Evolutionary conservation across 64 coral and sea anemone species (phyloP).

Genomic region (Cladopsammia gracilis): DNA sequence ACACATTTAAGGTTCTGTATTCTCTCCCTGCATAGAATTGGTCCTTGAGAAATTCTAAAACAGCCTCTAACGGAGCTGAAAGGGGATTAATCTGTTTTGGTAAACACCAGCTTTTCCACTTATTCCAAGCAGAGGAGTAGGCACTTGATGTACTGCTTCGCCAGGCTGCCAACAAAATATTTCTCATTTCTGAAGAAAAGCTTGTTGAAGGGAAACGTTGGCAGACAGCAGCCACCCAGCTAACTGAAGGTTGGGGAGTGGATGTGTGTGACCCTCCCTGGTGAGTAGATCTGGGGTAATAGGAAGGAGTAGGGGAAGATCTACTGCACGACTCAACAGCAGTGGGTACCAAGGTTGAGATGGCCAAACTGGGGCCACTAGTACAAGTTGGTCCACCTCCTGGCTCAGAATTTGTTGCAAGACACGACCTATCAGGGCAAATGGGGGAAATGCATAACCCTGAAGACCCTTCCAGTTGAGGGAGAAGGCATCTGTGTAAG

Average conservation of each 20-base stretch:
- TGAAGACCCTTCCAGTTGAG: not conserved
- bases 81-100: constrained; percentile 15
- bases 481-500: not conserved
- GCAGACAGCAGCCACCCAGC: constrained; percentile 28
- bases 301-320: not conserved
- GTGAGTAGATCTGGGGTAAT: not conserved
- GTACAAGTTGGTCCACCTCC: not conserved
- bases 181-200: constrained; percentile 13
- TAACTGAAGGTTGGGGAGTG: too few relatives aligned
- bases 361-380: constrained; percentile 54
- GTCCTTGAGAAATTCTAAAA: constrained; percentile 6
- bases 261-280: not conserved
- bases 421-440: constrained; percentile 9
- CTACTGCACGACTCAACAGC: not conserved
- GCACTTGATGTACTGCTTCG: constrained; percentile 20
- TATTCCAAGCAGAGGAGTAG: constrained; percentile 54
- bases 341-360: constrained; percentile 47
- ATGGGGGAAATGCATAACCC: constrained; percentile 39
- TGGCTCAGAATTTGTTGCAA: not conserved
- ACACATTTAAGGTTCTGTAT: constrained; percentile 51
- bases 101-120: constrained; percentile 51
- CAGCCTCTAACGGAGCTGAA: constrained; percentile 12
- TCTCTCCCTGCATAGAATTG: not conserved
- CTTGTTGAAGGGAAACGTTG: constrained; percentile 2
- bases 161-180: constrained; percentile 30